Percentiles rank a stretch among this genome's conserved stretches.
Conservation (phyloP, 2,113 vertebrate species). For the Podarcis raffonei region DNA sequence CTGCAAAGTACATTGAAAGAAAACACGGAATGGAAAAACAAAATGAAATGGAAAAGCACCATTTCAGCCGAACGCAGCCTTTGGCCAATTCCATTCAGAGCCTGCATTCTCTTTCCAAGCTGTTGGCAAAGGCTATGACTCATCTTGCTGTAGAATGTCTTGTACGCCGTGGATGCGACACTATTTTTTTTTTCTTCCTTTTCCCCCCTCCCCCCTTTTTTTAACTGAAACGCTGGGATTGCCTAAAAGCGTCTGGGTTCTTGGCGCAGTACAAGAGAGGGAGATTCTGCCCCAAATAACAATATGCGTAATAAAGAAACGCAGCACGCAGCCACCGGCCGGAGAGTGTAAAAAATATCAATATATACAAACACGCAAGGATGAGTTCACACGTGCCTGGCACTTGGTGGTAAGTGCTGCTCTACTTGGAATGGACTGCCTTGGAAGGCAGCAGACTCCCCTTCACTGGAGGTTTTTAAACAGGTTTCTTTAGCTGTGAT, state of each 20-base stretch:
- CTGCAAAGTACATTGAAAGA: not conserved
- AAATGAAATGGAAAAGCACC: not conserved
- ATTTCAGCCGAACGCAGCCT: not conserved
- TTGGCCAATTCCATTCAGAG: slow-evolving; percentile 7
- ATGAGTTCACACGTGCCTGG: not conserved
- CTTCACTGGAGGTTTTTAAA: too few relatives aligned
- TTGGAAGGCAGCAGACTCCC: too few relatives aligned
- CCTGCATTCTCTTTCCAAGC: not conserved
- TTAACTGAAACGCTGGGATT: slow-evolving; percentile 9
- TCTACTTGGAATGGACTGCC: too few relatives aligned
- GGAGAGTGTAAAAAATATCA: not conserved
- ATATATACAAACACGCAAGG: not conserved
- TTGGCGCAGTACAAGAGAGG: not conserved
- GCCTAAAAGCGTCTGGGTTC: slow-evolving; percentile 2
- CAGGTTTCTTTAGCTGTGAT: too few relatives aligned
- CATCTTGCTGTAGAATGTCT: slow-evolving; percentile 54
- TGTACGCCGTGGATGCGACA: slow-evolving; percentile 29
- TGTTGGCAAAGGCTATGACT: slow-evolving; percentile 16
- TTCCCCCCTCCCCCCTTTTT: not conserved
- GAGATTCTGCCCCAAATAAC: not conserved
- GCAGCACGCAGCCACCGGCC: not conserved
- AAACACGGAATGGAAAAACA: not conserved
- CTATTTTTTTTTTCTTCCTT: slow-evolving; percentile 46
- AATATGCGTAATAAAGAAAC: not conserved
- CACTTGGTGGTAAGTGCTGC: not conserved